Percentiles rank a stretch among this genome's conserved stretches.
Conservation (phyloP, 2,113 vertebrate genomes). For the Xiphorhynchus elegans region DNA sequence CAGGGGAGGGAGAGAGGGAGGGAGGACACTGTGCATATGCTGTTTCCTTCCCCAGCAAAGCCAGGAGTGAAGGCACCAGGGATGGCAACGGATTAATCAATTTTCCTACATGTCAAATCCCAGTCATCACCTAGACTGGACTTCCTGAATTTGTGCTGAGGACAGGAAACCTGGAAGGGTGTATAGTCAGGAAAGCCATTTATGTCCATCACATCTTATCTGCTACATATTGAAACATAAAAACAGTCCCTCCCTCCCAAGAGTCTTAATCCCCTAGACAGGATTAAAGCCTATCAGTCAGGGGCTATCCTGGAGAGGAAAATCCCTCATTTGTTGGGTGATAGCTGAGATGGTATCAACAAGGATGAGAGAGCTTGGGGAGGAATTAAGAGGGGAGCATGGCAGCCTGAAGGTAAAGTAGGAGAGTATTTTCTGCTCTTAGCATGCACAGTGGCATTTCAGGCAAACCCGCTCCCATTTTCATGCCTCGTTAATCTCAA, state of each 20-base stretch:
- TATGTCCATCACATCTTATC: background rate
- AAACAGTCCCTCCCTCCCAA: background rate
- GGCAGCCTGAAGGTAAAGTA: background rate
- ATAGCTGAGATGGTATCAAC: background rate
- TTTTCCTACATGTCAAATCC: background rate
- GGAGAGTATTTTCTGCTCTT: background rate
- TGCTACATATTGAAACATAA: background rate
- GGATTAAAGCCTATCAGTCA: constrained; percentile 21
- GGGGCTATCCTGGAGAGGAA: background rate
- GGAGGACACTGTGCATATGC: background rate
- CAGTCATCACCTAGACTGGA: rapidly evolving
- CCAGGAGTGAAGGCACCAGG: background rate
- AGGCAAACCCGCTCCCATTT: background rate
- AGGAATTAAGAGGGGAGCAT: background rate
- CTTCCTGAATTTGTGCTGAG: background rate
- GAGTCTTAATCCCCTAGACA: background rate
- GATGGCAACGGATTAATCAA: background rate
- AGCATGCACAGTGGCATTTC: background rate
- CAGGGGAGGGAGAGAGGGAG: background rate
- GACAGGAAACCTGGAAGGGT: background rate
- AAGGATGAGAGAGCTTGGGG: background rate
- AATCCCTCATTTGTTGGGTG: background rate
- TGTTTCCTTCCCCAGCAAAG: background rate
- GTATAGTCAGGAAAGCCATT: background rate
- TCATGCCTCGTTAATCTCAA: background rate